Base-by-base conservation (phyloP, 1,140 invertebrate species). In the Druon quercuslanigerum region DNA sequence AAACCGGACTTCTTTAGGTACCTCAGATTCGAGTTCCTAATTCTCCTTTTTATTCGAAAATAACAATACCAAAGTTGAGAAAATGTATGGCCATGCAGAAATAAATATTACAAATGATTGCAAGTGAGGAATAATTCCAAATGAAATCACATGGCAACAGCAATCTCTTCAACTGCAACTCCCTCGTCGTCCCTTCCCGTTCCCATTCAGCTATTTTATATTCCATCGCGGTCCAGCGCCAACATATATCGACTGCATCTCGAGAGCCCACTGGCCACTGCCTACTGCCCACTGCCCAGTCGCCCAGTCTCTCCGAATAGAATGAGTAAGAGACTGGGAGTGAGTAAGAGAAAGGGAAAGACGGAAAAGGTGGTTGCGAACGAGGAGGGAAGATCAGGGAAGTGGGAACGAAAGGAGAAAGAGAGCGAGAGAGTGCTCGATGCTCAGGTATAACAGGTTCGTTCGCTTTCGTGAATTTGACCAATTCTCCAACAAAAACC, bases 361-460 rank as follows among this genome's bases (percentile, higher is more conserved):
- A 81, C 71, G 66, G 51, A 46, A 71, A 51, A 78, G 56, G 70
- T 79, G 71, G 77, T 77, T 72, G 79, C 75, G 76, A 74, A 75
- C 56, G 78, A 78, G 77, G 50, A 73, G 75, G 74, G 79, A 66
- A 74, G 33, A 72, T 19, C 75, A 70, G 76, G 75, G 74, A 81
- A 75, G 73, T 73, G 60, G 73, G 76, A 77, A 74, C 74, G 72
- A 40, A 40, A 11, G 79, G 25, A 77, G 73, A 76, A 70, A 73
- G 77, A 76, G 72, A 51, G 74, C 56, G 50, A 78, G 52, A 80
- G 57, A 25, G 73, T 76, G 52, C 25, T 72, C 70, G 25, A 51
- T 50, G 50, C 72, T 86, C 86, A 87, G 83, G 82, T 89, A 87
- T 86, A 87, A 88, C 87, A 88, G 86, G 87, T 87, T 89, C 80